Conservation (phyloP, 2,113 vertebrate species). For the Zootoca vivipara region DNA sequence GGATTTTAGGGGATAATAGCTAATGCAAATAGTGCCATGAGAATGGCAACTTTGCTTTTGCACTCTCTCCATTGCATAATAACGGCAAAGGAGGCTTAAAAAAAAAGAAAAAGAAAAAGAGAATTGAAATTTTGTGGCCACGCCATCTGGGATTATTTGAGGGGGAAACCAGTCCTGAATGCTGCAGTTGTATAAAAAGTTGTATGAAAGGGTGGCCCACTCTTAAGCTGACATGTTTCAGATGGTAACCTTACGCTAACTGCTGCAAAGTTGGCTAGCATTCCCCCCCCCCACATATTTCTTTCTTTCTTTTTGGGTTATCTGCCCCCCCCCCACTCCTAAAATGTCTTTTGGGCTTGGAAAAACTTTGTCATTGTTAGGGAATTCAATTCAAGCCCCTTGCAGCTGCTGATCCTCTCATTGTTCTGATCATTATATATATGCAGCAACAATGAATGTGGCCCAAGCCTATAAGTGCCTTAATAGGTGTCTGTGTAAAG, state of each 20-base stretch:
- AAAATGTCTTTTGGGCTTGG: slow-evolving; percentile 76
- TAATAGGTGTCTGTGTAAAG: slow-evolving; percentile 84
- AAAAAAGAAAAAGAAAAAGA: slow-evolving; percentile 45
- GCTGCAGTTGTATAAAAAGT: slow-evolving; percentile 76
- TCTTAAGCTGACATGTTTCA: slow-evolving; percentile 83
- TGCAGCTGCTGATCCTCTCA: slow-evolving; percentile 82
- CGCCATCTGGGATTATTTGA: slow-evolving; percentile 84
- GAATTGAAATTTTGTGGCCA: slow-evolving; percentile 85
- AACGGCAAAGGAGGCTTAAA: slow-evolving; percentile 83
- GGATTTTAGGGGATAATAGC: slow-evolving; percentile 85
- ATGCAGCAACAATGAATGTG: slow-evolving; percentile 77
- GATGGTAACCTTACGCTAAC: slow-evolving; percentile 80
- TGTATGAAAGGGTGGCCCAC: slow-evolving; percentile 61
- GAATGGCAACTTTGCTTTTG: slow-evolving; percentile 82
- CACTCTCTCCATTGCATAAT: slow-evolving; percentile 81
- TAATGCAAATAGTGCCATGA: slow-evolving; percentile 86
- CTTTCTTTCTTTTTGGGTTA: slow-evolving; percentile 81
- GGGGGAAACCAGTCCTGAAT: slow-evolving; percentile 76
- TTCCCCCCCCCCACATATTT: slow-evolving; percentile 62
- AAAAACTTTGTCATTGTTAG: slow-evolving; percentile 84
- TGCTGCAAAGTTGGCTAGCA: slow-evolving; percentile 77
- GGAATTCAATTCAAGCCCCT: slow-evolving; percentile 81
- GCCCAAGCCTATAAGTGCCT: slow-evolving; percentile 82
- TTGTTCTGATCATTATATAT: slow-evolving; percentile 78
- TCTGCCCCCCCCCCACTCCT: slow-evolving; percentile 58